Evolutionary conservation across 2,113 vertebrate genomes (phyloP).

Genomic region (Heterocephalus glaber): DNA sequence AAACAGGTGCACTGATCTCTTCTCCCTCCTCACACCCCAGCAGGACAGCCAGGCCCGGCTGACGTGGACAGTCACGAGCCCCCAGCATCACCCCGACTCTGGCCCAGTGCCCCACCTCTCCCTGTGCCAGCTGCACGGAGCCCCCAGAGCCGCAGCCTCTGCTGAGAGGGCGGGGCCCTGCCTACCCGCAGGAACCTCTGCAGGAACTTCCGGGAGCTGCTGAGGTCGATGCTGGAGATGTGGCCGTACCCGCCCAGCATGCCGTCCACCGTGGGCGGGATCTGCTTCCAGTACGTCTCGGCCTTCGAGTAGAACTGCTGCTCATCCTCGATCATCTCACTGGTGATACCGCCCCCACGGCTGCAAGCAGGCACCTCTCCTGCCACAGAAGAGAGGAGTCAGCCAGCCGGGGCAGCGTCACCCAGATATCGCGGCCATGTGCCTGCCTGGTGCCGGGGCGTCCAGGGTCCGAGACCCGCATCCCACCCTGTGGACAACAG

Average conservation of each 20-base stretch:
- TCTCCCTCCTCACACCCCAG: not conserved
- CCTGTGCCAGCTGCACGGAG: too few relatives aligned
- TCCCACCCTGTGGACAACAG: fast-evolving
- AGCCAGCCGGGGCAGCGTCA: not conserved
- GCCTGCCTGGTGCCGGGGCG: fast-evolving
- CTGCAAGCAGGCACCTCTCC: not conserved
- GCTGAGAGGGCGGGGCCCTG: conserved; percentile 33
- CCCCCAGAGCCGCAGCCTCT: not conserved
- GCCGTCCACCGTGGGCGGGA: conserved; percentile 94
- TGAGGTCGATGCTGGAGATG: conserved; percentile 96
- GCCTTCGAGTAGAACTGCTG: conserved; percentile 94
- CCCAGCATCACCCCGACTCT: not conserved
- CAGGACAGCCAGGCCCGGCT: not conserved
- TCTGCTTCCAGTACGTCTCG: conserved; percentile 94
- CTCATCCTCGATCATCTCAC: conserved; percentile 88
- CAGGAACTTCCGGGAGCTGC: conserved; percentile 94
- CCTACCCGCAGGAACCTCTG: conserved; percentile 94
- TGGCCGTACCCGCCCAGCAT: conserved; percentile 97
- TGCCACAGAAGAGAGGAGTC: fast-evolving
- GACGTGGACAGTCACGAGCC: not conserved
- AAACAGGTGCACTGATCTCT: fast-evolving
- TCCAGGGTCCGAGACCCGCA: not conserved
- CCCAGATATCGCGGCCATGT: fast-evolving
- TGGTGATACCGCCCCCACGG: conserved; percentile 86
- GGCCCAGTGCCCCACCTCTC: not conserved